Conservation (phyloP, 2,113 vertebrate genomes). For the Myotis yumanensis region DNA sequence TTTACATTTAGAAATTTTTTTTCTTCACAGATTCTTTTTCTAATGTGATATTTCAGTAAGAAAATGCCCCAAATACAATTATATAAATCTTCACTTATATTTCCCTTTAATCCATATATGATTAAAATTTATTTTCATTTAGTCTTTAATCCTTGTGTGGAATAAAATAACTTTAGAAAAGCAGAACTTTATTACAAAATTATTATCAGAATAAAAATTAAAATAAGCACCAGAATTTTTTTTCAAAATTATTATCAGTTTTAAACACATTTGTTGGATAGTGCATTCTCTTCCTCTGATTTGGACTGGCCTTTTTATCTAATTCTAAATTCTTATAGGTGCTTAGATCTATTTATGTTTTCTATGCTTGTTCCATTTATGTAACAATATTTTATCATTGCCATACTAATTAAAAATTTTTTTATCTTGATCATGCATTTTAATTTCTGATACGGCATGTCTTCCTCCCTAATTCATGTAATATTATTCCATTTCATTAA, state of each 20-base stretch:
- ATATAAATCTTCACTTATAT: not conserved
- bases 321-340: not conserved
- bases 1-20: not conserved
- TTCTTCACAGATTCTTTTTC: not conserved
- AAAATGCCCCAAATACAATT: not conserved
- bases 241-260: slow-evolving; percentile 13
- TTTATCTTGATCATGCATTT: not conserved
- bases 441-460: not conserved
- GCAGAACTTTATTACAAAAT: not conserved
- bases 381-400: not conserved
- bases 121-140: not conserved
- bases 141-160: not conserved
- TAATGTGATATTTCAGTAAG: not conserved
- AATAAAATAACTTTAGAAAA: slow-evolving; percentile 6
- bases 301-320: not conserved
- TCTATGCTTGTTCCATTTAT: not conserved
- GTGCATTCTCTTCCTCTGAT: not conserved
- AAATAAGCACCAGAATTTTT: not conserved
- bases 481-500: not conserved
- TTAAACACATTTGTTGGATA: not conserved
- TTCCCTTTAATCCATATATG: not conserved
- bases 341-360: not conserved
- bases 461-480: not conserved
- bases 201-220: not conserved
- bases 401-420: not conserved